Conservation (phyloP, 2,113 vertebrate species). For the Monopterus albus region DNA sequence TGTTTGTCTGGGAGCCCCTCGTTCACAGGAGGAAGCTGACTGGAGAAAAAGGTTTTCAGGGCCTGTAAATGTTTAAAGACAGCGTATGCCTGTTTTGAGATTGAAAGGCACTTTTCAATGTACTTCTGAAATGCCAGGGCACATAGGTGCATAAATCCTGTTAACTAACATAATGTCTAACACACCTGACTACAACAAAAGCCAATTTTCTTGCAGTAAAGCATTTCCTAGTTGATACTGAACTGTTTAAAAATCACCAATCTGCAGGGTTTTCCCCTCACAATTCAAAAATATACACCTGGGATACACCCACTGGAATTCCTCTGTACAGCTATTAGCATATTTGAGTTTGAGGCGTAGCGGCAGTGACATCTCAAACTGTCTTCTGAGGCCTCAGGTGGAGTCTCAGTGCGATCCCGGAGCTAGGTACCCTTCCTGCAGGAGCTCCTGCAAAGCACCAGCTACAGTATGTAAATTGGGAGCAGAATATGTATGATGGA, state of each 20-base stretch:
- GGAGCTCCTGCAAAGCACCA: slow-evolving; percentile 58
- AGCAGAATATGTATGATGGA: slow-evolving; percentile 81
- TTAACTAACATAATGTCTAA: neutral
- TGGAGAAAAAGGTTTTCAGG: slow-evolving; percentile 12
- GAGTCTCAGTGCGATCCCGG: slow-evolving; percentile 48
- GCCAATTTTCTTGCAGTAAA: slow-evolving; percentile 4
- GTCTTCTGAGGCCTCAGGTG: slow-evolving; percentile 71
- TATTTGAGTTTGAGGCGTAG: slow-evolving; percentile 73
- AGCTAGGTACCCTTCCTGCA: slow-evolving; percentile 55
- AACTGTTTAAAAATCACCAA: slow-evolving; percentile 53
- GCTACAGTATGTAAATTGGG: slow-evolving; percentile 75
- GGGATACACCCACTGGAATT: slow-evolving; percentile 50
- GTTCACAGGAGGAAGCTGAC: too few relatives aligned
- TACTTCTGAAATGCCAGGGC: too few relatives aligned
- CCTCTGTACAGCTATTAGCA: slow-evolving; percentile 63
- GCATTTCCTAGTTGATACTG: slow-evolving; percentile 27
- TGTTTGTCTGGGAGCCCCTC: too few relatives aligned
- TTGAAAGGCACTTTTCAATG: too few relatives aligned
- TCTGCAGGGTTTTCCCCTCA: slow-evolving; percentile 17
- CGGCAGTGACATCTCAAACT: slow-evolving; percentile 72
- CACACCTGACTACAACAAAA: neutral
- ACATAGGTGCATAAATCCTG: too few relatives aligned
- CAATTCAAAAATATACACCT: slow-evolving; percentile 51
- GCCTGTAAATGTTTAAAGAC: neutral
- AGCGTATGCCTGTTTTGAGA: too few relatives aligned